Conservation (phyloP, 2,888 invertebrate genomes). For the Calephelis perditalis region DNA sequence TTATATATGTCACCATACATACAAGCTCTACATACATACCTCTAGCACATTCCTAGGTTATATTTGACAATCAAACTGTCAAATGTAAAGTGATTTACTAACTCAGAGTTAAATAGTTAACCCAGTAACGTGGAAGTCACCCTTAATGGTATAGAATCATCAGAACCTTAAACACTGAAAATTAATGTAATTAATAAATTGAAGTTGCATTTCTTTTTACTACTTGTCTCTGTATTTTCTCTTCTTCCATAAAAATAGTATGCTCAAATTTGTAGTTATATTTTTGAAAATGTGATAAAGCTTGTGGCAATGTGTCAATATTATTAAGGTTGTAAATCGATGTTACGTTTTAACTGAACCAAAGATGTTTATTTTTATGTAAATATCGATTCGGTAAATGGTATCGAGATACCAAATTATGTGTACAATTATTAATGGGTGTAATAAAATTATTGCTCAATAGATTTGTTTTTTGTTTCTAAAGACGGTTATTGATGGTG, state of each 20-base stretch:
- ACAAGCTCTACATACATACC: no score
- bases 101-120: no score
- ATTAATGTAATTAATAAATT: no score
- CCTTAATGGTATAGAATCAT: no score
- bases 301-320: constrained; percentile 54
- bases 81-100: no score
- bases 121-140: no score
- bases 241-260: constrained; percentile 50
- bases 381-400: constrained; percentile 54
- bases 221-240: constrained; percentile 1
- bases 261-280: constrained; percentile 34
- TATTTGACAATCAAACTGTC: no score
- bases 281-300: constrained; percentile 50
- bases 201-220: constrained; percentile 12
- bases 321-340: constrained; percentile 46
- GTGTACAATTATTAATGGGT: constrained; percentile 62
- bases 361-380: constrained; percentile 74
- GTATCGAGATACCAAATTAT: constrained; percentile 58
- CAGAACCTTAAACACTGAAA: no score
- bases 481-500: no score
- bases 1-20: no score
- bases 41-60: no score
- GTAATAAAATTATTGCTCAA: constrained; percentile 74
- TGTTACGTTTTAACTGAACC: constrained; percentile 64
- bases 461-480: constrained; percentile 16